phyloP scores from a whole-genome alignment of 2,888 invertebrate genomes.

The Drosophila nr. medialis region DNA sequence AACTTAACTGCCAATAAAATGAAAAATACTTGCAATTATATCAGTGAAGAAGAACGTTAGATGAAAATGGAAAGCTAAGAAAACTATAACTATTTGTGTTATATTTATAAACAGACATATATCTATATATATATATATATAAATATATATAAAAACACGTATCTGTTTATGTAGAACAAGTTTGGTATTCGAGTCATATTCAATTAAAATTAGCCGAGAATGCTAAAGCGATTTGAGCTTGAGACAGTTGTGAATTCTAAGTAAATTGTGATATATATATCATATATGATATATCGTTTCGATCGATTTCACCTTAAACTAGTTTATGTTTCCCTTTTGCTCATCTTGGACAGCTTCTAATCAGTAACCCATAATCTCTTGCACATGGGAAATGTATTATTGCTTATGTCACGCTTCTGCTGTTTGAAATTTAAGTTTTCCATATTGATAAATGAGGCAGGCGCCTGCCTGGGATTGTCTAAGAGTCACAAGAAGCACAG shows the following conservation, averaged over 20 bases:
- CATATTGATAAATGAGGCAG: conserved; percentile 34
- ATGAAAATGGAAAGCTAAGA: neutral
- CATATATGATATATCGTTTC: neutral
- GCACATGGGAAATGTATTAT: neutral
- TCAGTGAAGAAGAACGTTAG: neutral
- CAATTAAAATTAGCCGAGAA: neutral
- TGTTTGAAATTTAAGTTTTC: conserved; percentile 32
- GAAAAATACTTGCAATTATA: conserved; percentile 36
- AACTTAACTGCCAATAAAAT: conserved; percentile 54
- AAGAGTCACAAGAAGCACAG: neutral
- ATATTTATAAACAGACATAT: no score
- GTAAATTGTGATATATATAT: neutral
- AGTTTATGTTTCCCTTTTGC: neutral
- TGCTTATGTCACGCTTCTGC: conserved; percentile 7
- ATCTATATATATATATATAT: neutral
- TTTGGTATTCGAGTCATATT: neutral
- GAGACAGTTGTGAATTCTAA: neutral
- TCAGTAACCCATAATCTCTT: neutral
- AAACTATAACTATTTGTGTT: conserved; percentile 10
- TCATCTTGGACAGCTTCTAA: neutral
- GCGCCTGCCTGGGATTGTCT: conserved; percentile 16
- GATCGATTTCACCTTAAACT: neutral
- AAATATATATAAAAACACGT: neutral
- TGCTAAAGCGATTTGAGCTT: neutral
- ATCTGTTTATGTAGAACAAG: no score